Percentiles rank a stretch among this genome's conserved stretches.
These are phyloP conservation scores for Tipula confusa DNA, from an alignment of 2,888 invertebrate genomes.

Conservation along the genomic window DNA sequence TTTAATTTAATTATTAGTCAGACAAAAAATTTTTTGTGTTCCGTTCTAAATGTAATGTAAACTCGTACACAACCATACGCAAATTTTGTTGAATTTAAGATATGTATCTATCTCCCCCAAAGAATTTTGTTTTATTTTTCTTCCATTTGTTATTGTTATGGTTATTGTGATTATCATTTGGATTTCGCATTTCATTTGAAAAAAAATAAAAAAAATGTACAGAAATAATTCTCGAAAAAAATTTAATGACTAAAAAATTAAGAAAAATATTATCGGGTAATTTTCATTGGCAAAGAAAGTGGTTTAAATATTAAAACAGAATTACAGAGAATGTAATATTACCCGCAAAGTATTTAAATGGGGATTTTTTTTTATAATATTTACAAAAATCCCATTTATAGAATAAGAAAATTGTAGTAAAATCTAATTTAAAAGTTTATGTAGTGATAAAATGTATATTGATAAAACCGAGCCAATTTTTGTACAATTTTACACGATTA, in stretches of 20 bases:
- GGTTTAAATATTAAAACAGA: background rate
- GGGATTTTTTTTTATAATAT: background rate
- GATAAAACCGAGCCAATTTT: background rate
- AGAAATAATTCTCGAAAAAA: background rate
- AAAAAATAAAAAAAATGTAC: background rate
- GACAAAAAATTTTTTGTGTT: background rate
- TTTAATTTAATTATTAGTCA: background rate
- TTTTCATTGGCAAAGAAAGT: background rate
- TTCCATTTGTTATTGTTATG: background rate
- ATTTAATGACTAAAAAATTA: background rate
- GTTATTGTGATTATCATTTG: background rate
- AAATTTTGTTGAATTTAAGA: background rate
- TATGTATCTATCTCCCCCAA: background rate
- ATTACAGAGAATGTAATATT: background rate
- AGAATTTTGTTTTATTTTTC: background rate
- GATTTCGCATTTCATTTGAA: background rate
- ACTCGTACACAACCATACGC: background rate
- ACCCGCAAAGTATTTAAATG: background rate
- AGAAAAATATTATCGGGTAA: slow-evolving; percentile 12
- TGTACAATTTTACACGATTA: too few species aligned
- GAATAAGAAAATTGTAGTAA: background rate
- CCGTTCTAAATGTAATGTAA: background rate
- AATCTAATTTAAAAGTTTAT: background rate
- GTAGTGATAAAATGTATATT: background rate
- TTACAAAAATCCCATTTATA: background rate